Evolutionary conservation across 2,888 invertebrate species (phyloP).

Genomic region (Gnatocerus cornutus): DNA sequence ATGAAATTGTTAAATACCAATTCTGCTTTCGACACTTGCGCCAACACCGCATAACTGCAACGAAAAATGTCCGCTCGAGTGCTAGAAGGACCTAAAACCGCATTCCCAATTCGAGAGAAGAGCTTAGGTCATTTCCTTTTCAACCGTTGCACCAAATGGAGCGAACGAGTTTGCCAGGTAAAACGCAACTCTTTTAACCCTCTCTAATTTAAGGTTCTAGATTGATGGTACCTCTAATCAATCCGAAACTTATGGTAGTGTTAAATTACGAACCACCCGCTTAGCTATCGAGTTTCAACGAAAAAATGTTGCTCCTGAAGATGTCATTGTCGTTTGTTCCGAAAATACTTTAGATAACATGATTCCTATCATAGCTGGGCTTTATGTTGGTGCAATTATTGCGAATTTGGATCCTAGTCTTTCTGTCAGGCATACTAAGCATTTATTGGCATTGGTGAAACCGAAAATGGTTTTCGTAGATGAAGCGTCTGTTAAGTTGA

Average conservation of each 20-base stretch:
- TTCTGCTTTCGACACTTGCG: too few relatives aligned
- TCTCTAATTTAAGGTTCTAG: constrained; percentile 52
- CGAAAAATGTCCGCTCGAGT: neutral
- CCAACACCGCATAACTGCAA: too few relatives aligned
- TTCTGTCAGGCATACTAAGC: constrained; percentile 54
- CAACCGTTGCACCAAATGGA: constrained; percentile 2
- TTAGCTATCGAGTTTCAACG: constrained; percentile 70
- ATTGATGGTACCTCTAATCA: constrained; percentile 39
- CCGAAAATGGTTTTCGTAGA: constrained; percentile 53
- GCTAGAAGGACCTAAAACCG: neutral
- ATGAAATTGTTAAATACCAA: too few relatives aligned
- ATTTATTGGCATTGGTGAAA: constrained; percentile 53
- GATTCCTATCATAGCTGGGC: constrained; percentile 71
- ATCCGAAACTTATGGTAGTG: constrained; percentile 44
- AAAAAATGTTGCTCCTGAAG: constrained; percentile 68
- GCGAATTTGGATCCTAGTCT: constrained; percentile 61
- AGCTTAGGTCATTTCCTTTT: constrained; percentile 35
- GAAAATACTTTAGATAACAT: constrained; percentile 70
- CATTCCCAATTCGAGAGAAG: neutral
- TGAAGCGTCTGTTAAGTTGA: constrained; percentile 44
- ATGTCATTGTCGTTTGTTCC: constrained; percentile 71
- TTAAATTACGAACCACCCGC: constrained; percentile 66
- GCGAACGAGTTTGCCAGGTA: constrained; percentile 18
- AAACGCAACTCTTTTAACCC: constrained; percentile 35
- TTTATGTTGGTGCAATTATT: constrained; percentile 69